A percentile compares a stretch with the other conserved stretches of the same genome.
Evolutionary conservation across 1,140 invertebrate genomes (phyloP).

Genomic region (Drosophila malerkotliana): DNA sequence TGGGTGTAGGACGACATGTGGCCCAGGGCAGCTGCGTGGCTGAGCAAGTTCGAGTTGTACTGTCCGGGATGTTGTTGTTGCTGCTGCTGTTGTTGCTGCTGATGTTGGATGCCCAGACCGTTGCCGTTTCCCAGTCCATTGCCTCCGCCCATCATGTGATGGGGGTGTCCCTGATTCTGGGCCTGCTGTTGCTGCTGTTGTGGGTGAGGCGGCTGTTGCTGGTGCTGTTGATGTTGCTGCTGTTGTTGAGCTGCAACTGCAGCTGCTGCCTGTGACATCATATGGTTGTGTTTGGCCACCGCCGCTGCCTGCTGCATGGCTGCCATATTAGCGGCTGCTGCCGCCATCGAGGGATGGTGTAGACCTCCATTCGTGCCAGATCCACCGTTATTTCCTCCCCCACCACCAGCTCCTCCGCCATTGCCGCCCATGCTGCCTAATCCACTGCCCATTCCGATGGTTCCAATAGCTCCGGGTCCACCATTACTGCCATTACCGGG

Average conservation of each 20-base stretch:
- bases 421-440: slow-evolving; percentile 60
- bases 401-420: slow-evolving; percentile 35
- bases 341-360: slow-evolving; percentile 77
- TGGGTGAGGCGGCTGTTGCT: slow-evolving; percentile 57
- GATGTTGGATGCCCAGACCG: slow-evolving; percentile 59
- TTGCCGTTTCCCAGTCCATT: slow-evolving; percentile 70
- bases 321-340: slow-evolving; percentile 71
- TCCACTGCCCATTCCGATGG: slow-evolving; percentile 76
- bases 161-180: slow-evolving; percentile 67
- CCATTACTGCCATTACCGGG: slow-evolving; percentile 69
- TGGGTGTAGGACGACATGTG: slow-evolving; percentile 71
- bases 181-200: slow-evolving; percentile 60
- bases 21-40: slow-evolving; percentile 75
- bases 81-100: slow-evolving; percentile 59
- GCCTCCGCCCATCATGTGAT: slow-evolving; percentile 70
- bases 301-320: slow-evolving; percentile 80
- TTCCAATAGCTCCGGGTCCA: slow-evolving; percentile 73
- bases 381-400: slow-evolving; percentile 50
- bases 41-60: slow-evolving; percentile 78
- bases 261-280: slow-evolving; percentile 80
- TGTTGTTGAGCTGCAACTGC: slow-evolving; percentile 72
- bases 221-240: slow-evolving; percentile 63
- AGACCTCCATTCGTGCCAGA: slow-evolving; percentile 74
- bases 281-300: slow-evolving; percentile 80
- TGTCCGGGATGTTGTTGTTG: slow-evolving; percentile 74